A percentile compares a stretch with the other conserved stretches of the same genome.
Conservation (phyloP, 2,797 vertebrate genomes). For the Decapterus maruadsi region DNA sequence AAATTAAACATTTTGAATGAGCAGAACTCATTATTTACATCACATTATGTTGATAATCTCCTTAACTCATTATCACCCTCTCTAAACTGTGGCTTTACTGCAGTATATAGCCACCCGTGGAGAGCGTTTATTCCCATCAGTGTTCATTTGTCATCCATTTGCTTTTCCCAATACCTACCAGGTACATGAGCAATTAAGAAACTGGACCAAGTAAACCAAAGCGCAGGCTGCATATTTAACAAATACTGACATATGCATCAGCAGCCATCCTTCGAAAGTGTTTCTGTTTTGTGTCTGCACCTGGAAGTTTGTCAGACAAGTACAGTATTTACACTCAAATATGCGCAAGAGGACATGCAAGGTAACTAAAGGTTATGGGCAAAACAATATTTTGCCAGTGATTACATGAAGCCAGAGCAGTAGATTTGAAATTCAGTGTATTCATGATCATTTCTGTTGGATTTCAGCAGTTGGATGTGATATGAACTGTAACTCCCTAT, state of each 20-base stretch:
- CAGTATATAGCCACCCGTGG: neutral
- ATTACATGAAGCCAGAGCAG: neutral
- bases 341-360: neutral
- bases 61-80: slow-evolving; percentile 18
- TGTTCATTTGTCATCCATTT: slow-evolving; percentile 5
- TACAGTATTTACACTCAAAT: neutral
- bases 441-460: neutral
- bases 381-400: slow-evolving; percentile 3
- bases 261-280: neutral
- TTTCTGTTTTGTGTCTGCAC: neutral
- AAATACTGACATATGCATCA: neutral
- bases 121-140: slow-evolving; percentile 13
- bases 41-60: slow-evolving; percentile 24
- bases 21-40: slow-evolving; percentile 11
- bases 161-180: neutral
- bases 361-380: neutral
- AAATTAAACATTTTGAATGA: neutral
- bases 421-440: neutral
- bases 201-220: neutral
- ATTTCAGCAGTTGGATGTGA: neutral
- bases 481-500: slow-evolving; percentile 9
- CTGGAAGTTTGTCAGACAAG: neutral
- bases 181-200: neutral
- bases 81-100: slow-evolving; percentile 12
- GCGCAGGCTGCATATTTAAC: neutral